Evolutionary conservation across 2,797 vertebrate species (phyloP).

Genomic region (Manis javanica): DNA sequence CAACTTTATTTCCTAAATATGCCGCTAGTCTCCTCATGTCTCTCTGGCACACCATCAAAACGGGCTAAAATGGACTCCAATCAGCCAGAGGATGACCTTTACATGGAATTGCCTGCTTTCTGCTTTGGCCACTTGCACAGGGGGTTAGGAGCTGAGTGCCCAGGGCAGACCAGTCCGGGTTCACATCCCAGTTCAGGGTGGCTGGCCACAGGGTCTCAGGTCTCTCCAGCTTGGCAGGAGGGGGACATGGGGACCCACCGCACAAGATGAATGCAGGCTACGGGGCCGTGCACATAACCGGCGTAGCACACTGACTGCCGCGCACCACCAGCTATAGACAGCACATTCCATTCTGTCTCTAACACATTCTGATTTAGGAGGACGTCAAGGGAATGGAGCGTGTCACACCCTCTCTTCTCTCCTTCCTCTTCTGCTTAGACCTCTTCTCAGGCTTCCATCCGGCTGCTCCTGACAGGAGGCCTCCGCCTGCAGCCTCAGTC

Average conservation of each 20-base stretch:
- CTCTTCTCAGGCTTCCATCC: neutral
- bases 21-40: neutral
- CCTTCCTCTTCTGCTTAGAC: neutral
- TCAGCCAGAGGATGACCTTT: neutral
- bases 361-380: neutral
- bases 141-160: neutral
- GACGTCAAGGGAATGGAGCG: fast-evolving
- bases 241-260: fast-evolving
- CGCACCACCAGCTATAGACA: fast-evolving
- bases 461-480: neutral
- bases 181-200: neutral
- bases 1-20: neutral
- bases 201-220: neutral
- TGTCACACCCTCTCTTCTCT: neutral
- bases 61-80: neutral
- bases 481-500: neutral
- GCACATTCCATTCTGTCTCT: neutral
- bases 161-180: fast-evolving
- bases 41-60: neutral
- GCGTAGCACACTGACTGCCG: fast-evolving
- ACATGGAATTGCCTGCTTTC: fast-evolving
- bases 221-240: neutral
- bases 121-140: neutral
- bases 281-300: fast-evolving
- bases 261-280: no score